Base-by-base conservation (phyloP, 2,797 vertebrate species). In the Cynodonichthys magdalenae region DNA sequence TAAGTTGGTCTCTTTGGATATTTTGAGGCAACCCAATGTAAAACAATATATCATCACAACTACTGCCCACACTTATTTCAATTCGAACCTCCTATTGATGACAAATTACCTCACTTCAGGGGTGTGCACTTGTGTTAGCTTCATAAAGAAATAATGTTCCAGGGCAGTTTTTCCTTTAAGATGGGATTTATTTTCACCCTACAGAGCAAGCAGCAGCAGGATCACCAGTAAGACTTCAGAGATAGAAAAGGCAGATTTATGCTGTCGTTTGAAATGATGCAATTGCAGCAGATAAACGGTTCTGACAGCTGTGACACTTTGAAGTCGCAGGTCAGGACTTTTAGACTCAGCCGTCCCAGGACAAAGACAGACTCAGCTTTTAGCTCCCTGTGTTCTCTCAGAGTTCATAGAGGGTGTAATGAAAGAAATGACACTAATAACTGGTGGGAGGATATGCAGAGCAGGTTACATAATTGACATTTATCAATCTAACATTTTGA, bases 401-500 rank as follows among this genome's bases (percentile, higher is more conserved):
- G 82, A 69, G 85, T 81, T 85, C 77, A 84, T 59, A 20, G 63
- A 81, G 86, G 82, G 58, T 67, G 34, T 56, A 75, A 85, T 77
- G 69, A 87, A 85, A 79, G 71, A 81, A 83, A 88, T 89, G 69
- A 87, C 57, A 70, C 79, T 75, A 82, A 88, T 88, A 85, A 87
- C 63, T 75, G 59, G 48, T 15, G 59, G 76, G 55, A 68, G 71
- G 66, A 59, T 69, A 63, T 69, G 77, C 82, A 79, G 76, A 73
- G 82, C 71, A 47, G 78, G 75, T 84, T 86, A 84, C 86, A 80
- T 85, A 87, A 89, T 81, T 87, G 85, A 80, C 63, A 81, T 83
- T 79, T 75, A 76, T 88, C 81, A 80, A 88, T 91, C 86, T 88
- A 77, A 78, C 72, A 67, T 69, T 82, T 72, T 85, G 83, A 89